Percentiles rank a stretch among this genome's conserved stretches.
These are phyloP conservation scores for Alcedo quadribrachys DNA, from an alignment of 2,797 vertebrate species.

Conservation along the genomic window DNA sequence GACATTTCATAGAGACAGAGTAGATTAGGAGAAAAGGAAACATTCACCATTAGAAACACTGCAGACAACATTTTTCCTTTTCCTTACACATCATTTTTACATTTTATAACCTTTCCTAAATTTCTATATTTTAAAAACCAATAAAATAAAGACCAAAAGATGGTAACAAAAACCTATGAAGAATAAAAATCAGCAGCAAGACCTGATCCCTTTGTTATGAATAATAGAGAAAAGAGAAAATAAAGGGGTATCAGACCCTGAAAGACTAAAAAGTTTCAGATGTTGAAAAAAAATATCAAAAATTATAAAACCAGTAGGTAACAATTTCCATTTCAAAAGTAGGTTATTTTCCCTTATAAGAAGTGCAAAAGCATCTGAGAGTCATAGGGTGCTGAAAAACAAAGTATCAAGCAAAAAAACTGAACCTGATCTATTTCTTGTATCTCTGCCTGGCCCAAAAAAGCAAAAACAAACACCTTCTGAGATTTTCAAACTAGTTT, in stretches of 20 bases:
- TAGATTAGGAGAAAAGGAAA: background rate
- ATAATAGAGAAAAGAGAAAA: background rate
- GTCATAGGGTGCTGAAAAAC: background rate
- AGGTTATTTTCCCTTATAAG: background rate
- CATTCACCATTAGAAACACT: background rate
- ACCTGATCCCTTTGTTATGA: background rate
- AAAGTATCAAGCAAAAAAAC: background rate
- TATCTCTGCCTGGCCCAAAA: background rate
- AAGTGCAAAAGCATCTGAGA: background rate
- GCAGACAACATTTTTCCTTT: background rate
- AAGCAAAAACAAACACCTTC: conserved; percentile 49
- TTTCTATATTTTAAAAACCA: background rate
- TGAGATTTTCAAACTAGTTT: conserved; percentile 22
- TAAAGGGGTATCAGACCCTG: background rate
- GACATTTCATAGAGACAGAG: background rate
- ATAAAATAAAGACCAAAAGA: background rate
- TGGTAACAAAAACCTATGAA: background rate
- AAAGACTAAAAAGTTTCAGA: background rate
- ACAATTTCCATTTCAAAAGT: background rate
- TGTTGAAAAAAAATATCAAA: background rate
- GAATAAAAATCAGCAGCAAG: background rate
- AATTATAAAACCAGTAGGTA: background rate
- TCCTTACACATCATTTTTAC: background rate
- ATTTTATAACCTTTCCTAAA: background rate
- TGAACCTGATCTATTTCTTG: background rate